Evolutionary conservation across 2,797 vertebrate species (phyloP).

Genomic region (Chaetodon trifasciatus): DNA sequence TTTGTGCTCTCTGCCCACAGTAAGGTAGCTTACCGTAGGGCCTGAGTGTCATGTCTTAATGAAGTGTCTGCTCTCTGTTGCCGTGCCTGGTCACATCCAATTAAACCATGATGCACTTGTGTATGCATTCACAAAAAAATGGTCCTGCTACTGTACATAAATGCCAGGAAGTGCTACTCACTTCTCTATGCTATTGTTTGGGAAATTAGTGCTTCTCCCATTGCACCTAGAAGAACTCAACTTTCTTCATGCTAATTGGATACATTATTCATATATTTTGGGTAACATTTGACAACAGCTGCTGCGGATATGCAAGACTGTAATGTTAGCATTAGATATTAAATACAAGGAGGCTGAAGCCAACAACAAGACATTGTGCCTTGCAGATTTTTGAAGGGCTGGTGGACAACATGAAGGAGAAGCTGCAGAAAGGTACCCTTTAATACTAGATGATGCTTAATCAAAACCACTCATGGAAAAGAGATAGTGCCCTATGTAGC

Average conservation of each 20-base stretch:
- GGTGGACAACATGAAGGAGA: conserved; percentile 28
- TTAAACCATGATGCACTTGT: conserved; percentile 70
- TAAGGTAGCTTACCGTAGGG: conserved; percentile 42
- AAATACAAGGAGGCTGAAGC: conserved; percentile 7
- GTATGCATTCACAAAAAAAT: conserved; percentile 59
- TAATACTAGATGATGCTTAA: conserved; percentile 78
- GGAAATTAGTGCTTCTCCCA: not conserved
- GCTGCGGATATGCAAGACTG: not conserved
- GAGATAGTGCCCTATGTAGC: conserved; percentile 55
- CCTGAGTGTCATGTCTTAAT: conserved; percentile 70
- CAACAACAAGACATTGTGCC: not conserved
- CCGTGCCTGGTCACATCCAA: conserved; percentile 64
- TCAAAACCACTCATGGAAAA: conserved; percentile 78
- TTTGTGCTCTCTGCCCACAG: conserved; percentile 25
- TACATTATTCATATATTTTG: not conserved
- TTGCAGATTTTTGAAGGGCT: conserved; percentile 16
- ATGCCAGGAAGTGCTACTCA: conserved; percentile 5
- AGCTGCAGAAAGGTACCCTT: conserved; percentile 39
- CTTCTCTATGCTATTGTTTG: conserved; percentile 18
- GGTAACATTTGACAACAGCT: not conserved
- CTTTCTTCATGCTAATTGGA: conserved; percentile 21
- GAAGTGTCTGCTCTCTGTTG: conserved; percentile 69
- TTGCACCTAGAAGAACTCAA: conserved; percentile 4
- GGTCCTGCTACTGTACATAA: conserved; percentile 21
- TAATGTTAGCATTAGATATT: not conserved